Base-by-base conservation (phyloP, 1,140 invertebrate species). In the Leucophenga varia region DNA sequence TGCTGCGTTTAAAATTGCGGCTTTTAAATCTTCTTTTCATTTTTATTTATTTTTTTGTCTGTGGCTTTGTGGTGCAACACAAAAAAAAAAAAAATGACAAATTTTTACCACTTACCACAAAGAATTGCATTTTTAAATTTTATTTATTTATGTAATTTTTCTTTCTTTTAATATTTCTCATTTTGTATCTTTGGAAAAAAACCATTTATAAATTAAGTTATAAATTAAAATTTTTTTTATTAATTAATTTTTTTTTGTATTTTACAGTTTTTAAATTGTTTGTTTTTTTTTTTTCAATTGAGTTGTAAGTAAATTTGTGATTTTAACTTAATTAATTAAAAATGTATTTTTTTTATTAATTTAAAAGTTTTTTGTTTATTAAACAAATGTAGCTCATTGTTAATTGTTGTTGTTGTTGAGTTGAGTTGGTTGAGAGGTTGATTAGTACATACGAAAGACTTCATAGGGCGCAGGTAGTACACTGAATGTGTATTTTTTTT, bases 381-480 rank as follows among this genome's bases (percentile, higher is more conserved):
- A 25, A 25, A 25, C 22, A 25, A 25, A 25, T 25, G 22, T 25
- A 6, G 22, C 10, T 25, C 22, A n/a, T n/a, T n/a, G n/a, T n/a
- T n/a, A 25, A 16, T 8, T 35, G 32, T 35, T 35, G 32, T 13
- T 8, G 25, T 8, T 35, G 32, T 6, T 35, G 13, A 41, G 44
- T 51, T 58, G 56, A 48, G n/a, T 37, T 5, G n/a, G 35, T n/a
- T 37, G 13, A 17, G 17, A 37, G 52, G 43, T 51, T 57, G 17
- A 57, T 60, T 68, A 68, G 64, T 68, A 69, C 64, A 69, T 71
- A 59, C 70, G 70, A 74, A 74, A 74, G 59, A 69, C 71, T 74
- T 74, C 71, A 70, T 71, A 74, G 61, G 71, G 64, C 68, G 71
- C 67, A 64, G 70, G 59, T 56, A 55, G n/a, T n/a, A n/a, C n/a